Evolutionary conservation across 2,888 invertebrate genomes (phyloP).

Genomic region (Sminthurides aquaticus): DNA sequence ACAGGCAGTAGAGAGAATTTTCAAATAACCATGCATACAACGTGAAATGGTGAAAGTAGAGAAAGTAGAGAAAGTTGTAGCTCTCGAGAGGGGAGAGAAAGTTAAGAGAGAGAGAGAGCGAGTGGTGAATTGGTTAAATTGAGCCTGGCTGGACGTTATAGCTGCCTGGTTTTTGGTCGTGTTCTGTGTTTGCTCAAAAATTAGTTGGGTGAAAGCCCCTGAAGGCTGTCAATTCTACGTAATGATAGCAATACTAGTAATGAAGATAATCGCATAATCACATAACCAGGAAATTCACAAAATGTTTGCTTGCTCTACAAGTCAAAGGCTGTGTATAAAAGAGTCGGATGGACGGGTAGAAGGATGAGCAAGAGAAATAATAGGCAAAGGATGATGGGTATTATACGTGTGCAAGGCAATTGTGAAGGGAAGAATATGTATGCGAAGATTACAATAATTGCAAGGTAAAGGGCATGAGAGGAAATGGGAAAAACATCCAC

Average conservation of each 20-base stretch:
- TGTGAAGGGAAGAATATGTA: too few species aligned
- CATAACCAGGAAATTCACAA: background rate
- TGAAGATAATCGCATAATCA: background rate
- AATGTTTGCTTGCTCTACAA: too few species aligned
- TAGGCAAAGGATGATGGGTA: background rate
- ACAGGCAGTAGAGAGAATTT: too few species aligned
- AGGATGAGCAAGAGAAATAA: too few species aligned
- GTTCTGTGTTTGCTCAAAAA: background rate
- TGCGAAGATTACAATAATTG: background rate
- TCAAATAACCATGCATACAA: too few species aligned
- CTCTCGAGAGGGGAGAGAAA: background rate
- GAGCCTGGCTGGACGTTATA: too few species aligned
- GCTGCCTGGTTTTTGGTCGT: background rate
- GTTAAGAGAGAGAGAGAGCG: background rate
- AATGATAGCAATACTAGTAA: too few species aligned
- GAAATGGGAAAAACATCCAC: conserved; percentile 46
- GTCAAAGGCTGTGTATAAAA: too few species aligned
- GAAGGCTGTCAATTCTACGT: too few species aligned
- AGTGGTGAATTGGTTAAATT: too few species aligned
- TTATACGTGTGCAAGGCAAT: background rate
- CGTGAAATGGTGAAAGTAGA: too few species aligned
- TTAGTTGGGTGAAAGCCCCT: background rate
- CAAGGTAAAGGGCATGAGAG: background rate
- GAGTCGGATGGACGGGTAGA: too few species aligned
- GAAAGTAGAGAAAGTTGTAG: background rate